These are phyloP conservation scores for Umimayanthus kanabou DNA, from an alignment of 92 coral and sea anemone genomes.

Conservation along the genomic window DNA sequence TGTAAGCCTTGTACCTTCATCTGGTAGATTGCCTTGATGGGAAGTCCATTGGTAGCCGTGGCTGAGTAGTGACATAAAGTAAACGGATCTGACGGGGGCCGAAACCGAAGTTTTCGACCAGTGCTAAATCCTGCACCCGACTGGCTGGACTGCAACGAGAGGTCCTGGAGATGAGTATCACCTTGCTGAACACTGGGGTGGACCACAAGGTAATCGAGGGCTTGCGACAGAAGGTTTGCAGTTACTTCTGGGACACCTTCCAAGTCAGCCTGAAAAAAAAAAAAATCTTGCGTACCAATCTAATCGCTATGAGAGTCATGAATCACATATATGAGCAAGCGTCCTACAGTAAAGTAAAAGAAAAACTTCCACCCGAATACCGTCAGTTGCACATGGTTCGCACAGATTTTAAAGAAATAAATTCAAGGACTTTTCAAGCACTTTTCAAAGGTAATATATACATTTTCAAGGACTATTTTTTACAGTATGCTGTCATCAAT, in stretches of 20 bases:
- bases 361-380: too few relatives aligned
- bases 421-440: too few relatives aligned
- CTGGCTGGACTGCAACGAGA: conserved; percentile 57
- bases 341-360: too few relatives aligned
- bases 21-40: conserved; percentile 88
- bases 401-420: too few relatives aligned
- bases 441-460: too few relatives aligned
- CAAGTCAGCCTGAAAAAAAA: conserved; percentile 76
- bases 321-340: too few relatives aligned
- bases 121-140: conserved; percentile 59
- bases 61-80: conserved; percentile 90
- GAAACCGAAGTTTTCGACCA: conserved; percentile 79
- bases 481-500: too few relatives aligned
- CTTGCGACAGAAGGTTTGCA: conserved; percentile 67
- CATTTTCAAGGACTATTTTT: too few relatives aligned
- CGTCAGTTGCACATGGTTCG: too few relatives aligned
- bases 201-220: conserved; percentile 82
- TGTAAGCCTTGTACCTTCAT: conserved; percentile 51
- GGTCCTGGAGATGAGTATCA: conserved; percentile 72
- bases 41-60: conserved; percentile 67
- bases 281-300: neutral
- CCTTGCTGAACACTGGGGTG: conserved; percentile 94
- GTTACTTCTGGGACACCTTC: conserved; percentile 96
- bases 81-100: conserved; percentile 85
- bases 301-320: neutral